Percentiles rank a stretch among this genome's conserved stretches.
Conservation (phyloP, 2,113 vertebrate species). For the Mesembrinibis cayennensis region DNA sequence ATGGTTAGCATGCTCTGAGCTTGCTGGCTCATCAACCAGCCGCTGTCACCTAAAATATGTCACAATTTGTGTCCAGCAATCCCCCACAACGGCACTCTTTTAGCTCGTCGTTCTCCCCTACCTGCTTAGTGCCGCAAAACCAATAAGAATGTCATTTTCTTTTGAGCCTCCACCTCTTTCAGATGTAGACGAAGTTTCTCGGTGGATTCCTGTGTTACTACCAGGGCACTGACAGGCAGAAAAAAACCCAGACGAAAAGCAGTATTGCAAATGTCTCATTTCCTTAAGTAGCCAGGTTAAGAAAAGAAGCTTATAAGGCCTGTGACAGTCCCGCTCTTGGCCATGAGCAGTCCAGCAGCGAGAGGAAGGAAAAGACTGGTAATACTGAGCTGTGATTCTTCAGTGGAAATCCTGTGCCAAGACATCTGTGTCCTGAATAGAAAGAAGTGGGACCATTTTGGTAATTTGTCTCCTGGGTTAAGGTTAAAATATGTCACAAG, state of each 20-base stretch:
- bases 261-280: background rate
- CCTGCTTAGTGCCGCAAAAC: background rate
- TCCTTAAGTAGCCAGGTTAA: constrained; percentile 4
- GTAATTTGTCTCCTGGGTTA: constrained; percentile 6
- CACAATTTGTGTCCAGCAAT: background rate
- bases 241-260: background rate
- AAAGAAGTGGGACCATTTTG: background rate
- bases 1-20: background rate
- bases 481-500: constrained; percentile 10
- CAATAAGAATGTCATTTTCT: background rate
- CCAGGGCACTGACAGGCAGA: background rate
- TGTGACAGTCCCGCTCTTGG: background rate
- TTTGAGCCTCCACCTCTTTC: background rate
- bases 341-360: background rate
- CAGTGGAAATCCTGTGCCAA: constrained; percentile 15
- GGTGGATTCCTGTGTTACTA: background rate
- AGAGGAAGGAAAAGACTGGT: constrained; percentile 33
- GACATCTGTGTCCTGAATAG: constrained; percentile 33
- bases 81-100: background rate
- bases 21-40: background rate
- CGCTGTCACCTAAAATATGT: background rate
- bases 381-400: background rate
- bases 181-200: background rate
- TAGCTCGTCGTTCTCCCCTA: background rate
- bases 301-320: background rate